phyloP scores from a whole-genome alignment of 2,797 vertebrate species.

The Cyprinodon diabolis region DNA sequence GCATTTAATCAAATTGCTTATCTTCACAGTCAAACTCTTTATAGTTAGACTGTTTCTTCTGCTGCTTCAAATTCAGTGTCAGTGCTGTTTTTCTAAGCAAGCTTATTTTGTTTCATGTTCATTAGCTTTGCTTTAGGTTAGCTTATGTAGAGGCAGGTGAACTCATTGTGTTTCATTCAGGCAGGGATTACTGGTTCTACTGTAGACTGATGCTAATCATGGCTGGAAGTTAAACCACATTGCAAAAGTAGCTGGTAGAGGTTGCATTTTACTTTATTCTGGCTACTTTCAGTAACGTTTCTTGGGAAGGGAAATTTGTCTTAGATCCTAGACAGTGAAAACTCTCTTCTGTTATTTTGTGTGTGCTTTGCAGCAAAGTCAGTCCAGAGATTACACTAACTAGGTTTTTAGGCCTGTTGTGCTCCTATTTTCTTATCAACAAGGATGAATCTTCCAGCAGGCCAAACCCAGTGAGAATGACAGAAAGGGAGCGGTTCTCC shows the following conservation, averaged over 20 bases:
- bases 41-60: too few species aligned
- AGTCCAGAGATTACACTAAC: not conserved
- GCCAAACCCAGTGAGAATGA: constrained; percentile 36
- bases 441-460: constrained; percentile 29
- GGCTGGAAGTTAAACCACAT: not conserved
- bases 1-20: too few species aligned
- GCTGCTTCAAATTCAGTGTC: not conserved
- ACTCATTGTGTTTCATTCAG: not conserved
- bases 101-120: not conserved
- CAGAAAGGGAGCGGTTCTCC: constrained; percentile 43
- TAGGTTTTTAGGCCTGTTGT: not conserved
- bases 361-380: not conserved
- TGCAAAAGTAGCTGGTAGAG: not conserved
- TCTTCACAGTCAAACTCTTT: too few species aligned
- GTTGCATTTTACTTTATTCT: not conserved
- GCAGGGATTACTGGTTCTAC: not conserved
- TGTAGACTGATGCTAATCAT: not conserved
- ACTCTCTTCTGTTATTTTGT: not conserved
- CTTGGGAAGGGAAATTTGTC: not conserved
- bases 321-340: not conserved
- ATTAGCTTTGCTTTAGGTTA: not conserved
- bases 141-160: not conserved
- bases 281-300: not conserved
- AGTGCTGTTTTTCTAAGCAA: not conserved
- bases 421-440: not conserved